Percentiles rank a stretch among this genome's conserved stretches.
Evolutionary conservation across 2,113 vertebrate genomes (phyloP).

Genomic region (Bothrops jararaca): DNA sequence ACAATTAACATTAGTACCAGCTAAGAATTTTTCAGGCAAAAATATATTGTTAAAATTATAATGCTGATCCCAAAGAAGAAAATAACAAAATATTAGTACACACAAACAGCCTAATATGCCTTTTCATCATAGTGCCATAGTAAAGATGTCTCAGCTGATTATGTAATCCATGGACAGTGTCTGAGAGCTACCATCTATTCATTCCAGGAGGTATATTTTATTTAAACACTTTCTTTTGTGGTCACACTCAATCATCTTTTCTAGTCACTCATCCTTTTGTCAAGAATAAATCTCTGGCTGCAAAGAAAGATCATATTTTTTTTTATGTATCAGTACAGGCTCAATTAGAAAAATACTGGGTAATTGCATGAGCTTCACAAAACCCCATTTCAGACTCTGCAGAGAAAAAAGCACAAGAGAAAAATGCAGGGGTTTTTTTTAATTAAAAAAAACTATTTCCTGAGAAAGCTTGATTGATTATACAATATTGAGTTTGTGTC

Average conservation of each 20-base stretch:
- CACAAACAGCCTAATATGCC: not conserved
- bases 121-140: not conserved
- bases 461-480: not conserved
- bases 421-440: not conserved
- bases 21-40: not conserved
- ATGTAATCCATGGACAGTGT: not conserved
- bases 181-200: not conserved
- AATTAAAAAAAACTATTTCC: not conserved
- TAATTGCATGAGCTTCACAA: not conserved
- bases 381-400: not conserved
- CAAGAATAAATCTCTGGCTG: not conserved
- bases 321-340: not conserved
- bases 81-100: not conserved
- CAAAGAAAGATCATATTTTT: not conserved
- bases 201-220: not conserved
- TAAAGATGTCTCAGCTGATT: no score
- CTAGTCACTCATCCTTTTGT: not conserved
- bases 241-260: not conserved
- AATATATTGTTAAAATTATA: not conserved
- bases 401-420: not conserved
- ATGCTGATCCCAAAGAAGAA: not conserved
- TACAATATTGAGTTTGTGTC: not conserved
- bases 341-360: not conserved
- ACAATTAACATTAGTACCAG: not conserved
- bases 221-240: not conserved